Evolutionary conservation across 2,797 vertebrate species (phyloP).

Genomic region (Microctenopoma steveboyesi): DNA sequence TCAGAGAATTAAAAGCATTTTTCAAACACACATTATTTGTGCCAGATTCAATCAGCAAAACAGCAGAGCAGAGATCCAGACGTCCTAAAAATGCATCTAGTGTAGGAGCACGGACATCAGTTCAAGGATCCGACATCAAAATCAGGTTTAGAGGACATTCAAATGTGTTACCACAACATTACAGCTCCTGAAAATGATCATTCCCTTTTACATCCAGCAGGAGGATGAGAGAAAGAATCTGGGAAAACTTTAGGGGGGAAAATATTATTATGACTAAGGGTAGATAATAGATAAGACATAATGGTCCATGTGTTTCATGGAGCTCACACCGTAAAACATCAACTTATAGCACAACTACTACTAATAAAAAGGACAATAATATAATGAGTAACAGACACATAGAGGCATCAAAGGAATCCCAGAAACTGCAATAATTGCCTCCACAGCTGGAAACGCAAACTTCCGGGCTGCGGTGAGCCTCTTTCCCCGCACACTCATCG

Average conservation of each 20-base stretch:
- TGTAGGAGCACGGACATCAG: conserved; percentile 23
- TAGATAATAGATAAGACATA: too few species aligned
- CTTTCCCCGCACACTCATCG: not conserved
- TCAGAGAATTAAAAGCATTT: conserved; percentile 27
- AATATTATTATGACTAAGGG: too few species aligned
- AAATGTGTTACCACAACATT: conserved; percentile 37
- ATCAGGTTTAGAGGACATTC: conserved; percentile 34
- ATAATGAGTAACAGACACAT: too few species aligned
- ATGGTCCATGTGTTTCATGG: too few species aligned
- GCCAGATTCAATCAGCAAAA: conserved; percentile 31
- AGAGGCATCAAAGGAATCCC: not conserved
- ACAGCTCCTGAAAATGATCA: conserved; percentile 38
- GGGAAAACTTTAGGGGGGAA: too few species aligned
- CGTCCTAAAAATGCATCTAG: conserved; percentile 43
- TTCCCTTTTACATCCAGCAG: conserved; percentile 39
- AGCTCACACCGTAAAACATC: too few species aligned
- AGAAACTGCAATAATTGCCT: conserved; percentile 11
- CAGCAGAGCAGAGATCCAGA: conserved; percentile 11
- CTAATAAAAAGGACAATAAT: too few species aligned
- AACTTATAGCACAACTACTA: too few species aligned
- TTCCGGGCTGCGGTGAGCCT: not conserved
- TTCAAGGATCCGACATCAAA: conserved; percentile 28
- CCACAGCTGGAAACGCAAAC: conserved; percentile 25
- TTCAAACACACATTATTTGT: conserved; percentile 39
- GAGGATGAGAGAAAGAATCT: conserved; percentile 17